phyloP scores from a whole-genome alignment of 2,113 vertebrate species.

The Dissostichus mawsoni region DNA sequence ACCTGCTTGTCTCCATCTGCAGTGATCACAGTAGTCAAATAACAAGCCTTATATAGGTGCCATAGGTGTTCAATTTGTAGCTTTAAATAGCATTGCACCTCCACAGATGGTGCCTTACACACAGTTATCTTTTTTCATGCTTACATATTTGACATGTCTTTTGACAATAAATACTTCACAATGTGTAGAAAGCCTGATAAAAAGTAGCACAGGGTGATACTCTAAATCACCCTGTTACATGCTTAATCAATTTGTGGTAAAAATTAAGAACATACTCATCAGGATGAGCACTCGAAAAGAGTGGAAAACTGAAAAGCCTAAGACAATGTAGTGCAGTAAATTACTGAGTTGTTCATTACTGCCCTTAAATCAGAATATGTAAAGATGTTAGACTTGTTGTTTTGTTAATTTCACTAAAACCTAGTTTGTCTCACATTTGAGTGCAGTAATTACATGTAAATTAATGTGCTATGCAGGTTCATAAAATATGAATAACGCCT shows the following conservation, averaged over 20 bases:
- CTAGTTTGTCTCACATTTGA: not conserved
- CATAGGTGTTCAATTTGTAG: slow-evolving; percentile 13
- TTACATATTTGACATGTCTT: not conserved
- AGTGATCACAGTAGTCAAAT: not conserved
- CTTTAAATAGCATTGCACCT: not conserved
- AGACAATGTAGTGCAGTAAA: not conserved
- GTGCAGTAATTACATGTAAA: not conserved
- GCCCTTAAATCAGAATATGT: not conserved
- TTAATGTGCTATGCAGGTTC: not conserved
- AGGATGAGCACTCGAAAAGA: not conserved
- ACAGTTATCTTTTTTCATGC: not conserved
- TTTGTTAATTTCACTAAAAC: not conserved
- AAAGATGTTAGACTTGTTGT: not conserved
- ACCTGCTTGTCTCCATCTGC: not conserved
- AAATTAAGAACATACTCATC: too few relatives aligned
- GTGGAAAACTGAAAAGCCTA: not conserved
- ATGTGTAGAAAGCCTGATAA: too few relatives aligned
- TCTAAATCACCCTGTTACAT: too few relatives aligned
- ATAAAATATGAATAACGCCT: not conserved
- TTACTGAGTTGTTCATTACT: slow-evolving; percentile 1
- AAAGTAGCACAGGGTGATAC: too few relatives aligned
- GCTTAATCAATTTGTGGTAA: too few relatives aligned
- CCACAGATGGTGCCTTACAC: not conserved
- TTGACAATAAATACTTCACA: too few relatives aligned
- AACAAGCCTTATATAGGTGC: not conserved